Percentiles rank a stretch among this genome's conserved stretches.
phyloP scores from a whole-genome alignment of 2,888 invertebrate species.

The Euclidia mi region DNA sequence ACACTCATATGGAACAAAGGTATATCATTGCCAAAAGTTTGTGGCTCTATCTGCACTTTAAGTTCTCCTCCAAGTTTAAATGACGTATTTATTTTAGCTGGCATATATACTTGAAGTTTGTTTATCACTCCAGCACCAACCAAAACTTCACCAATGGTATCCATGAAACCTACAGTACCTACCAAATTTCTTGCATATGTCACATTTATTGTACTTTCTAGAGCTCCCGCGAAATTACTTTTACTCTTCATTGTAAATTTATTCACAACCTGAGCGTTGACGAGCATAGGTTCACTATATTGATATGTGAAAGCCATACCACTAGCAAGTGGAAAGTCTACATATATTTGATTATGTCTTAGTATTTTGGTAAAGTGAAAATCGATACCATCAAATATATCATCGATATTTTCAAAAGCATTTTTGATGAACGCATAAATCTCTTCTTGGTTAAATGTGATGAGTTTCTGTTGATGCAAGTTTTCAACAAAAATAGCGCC shows the following conservation, averaged over 20 bases:
- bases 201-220: constrained; percentile 82
- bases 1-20: constrained; percentile 90
- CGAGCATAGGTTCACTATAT: constrained; percentile 89
- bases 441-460: constrained; percentile 88
- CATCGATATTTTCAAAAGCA: constrained; percentile 73
- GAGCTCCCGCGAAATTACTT: constrained; percentile 58
- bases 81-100: constrained; percentile 85
- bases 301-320: constrained; percentile 92
- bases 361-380: constrained; percentile 90
- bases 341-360: constrained; percentile 87
- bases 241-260: constrained; percentile 66
- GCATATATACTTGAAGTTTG: constrained; percentile 90
- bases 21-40: constrained; percentile 82
- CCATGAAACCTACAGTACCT: constrained; percentile 91
- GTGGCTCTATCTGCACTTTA: constrained; percentile 82
- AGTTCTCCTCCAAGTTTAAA: constrained; percentile 75
- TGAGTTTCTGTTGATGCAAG: constrained; percentile 82
- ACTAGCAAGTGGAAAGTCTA: constrained; percentile 92
- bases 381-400: constrained; percentile 82
- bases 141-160: constrained; percentile 91
- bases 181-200: constrained; percentile 89
- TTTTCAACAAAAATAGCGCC: constrained; percentile 84
- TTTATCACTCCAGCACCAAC: constrained; percentile 91
- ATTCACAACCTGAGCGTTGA: constrained; percentile 85
- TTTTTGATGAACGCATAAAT: constrained; percentile 81